Evolutionary conservation across 2,113 vertebrate genomes (phyloP), one percentile per base, ranked within the genome.

Genomic region (Platichthys flesus): DNA sequence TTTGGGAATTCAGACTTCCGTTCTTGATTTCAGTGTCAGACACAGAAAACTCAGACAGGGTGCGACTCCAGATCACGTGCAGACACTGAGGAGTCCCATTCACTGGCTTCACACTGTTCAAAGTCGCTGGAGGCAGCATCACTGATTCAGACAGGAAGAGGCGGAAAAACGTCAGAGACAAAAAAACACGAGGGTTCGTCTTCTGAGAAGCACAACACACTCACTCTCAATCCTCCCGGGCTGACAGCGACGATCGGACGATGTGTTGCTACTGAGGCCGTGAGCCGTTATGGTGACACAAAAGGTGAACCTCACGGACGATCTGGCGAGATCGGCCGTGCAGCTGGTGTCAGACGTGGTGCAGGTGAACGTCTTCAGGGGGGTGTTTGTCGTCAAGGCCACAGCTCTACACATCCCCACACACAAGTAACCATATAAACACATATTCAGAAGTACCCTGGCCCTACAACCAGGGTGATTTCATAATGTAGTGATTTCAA

Each of bases 81-180:
- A 98, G 84, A 96, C 96, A 0, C 89, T 88, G 85, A 84, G 0
- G 94, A 81, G 77, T 95, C 87, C 82, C 94, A 84, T 0, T 75
- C 85, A 20, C 94, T 84, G 88, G 21, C 2, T 20, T 3, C 2
- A 96, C 91, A 6, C 81, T 92, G 74, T 90, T 91, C 55, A 97
- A 93, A 16, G 86, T 89, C 37, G 93, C 93, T 20, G 96, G 94
- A 0, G 94, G 94, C 73, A 98, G 91, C 12, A 94, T 96, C 93
- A 96, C 88, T 69, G 54, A 18, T 51, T 4, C 1, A 20, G 5
- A 16, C 0, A 20, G 47, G 61, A 60, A n/a, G 66, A 67, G 76
- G 55, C 64, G 7, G 58, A 21, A 20, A 59, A 24, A 13, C 18
- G 21, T 10, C 7, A 21, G n/a, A 55, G 14, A 24, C 0, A 18